Percentiles rank a stretch among this genome's conserved stretches.
phyloP scores from a whole-genome alignment of 2,113 vertebrate species.

The Sus scrofa region T2T-Sscrofa CM000821.6:9081001-9081500 shows the following conservation, averaged over 20 bases:
- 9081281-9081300: not conserved
- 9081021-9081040: too few relatives aligned
- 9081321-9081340: not conserved
- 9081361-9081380: not conserved
- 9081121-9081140: too few relatives aligned
- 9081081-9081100: too few relatives aligned
- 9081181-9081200: too few relatives aligned
- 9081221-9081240: too few relatives aligned
- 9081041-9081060: too few relatives aligned
- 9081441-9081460: not conserved
- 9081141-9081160: too few relatives aligned
- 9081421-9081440: not conserved
- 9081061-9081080: too few relatives aligned
- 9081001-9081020: too few relatives aligned
- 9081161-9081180: too few relatives aligned
- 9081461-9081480: not conserved
- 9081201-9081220: too few relatives aligned
- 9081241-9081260: not conserved
- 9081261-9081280: not conserved
- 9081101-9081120: too few relatives aligned
- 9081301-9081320: not conserved
- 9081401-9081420: not conserved
- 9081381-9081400: not conserved
- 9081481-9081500: not conserved
- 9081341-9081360: not conserved